Conservation (phyloP, 2,888 invertebrate species). For the Eupithecia tripunctaria region DNA sequence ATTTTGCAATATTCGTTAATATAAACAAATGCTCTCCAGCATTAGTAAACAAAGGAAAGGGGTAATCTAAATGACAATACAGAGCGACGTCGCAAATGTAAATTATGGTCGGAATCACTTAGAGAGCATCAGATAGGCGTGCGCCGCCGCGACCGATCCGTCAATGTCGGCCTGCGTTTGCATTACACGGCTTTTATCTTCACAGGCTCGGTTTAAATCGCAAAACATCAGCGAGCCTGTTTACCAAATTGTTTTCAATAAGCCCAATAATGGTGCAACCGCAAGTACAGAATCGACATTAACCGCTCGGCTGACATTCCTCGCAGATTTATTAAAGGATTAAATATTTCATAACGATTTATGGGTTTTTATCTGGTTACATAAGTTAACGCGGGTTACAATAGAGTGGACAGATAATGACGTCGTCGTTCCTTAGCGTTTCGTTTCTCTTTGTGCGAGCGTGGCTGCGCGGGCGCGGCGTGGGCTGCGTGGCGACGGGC, state of each 20-base stretch:
- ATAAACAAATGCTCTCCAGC: conserved; percentile 21
- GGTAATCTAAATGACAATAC: conserved; percentile 76
- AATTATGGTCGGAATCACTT: conserved; percentile 81
- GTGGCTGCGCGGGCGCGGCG: conserved; percentile 47
- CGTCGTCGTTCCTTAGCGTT: conserved; percentile 61
- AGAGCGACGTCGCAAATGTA: conserved; percentile 78
- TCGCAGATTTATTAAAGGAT: conserved; percentile 68
- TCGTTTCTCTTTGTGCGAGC: conserved; percentile 53
- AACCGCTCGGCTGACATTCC: conserved; percentile 67
- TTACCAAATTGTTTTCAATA: conserved; percentile 83
- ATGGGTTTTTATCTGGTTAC: conserved; percentile 74
- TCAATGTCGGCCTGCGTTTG: conserved; percentile 82
- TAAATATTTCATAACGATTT: conserved; percentile 74
- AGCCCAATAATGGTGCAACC: conserved; percentile 76
- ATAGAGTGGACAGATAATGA: conserved; percentile 71
- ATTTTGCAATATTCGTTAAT: conserved; percentile 31
- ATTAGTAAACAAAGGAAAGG: conserved; percentile 68
- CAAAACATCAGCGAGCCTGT: conserved; percentile 78
- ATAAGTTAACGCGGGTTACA: conserved; percentile 68
- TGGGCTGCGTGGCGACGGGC: conserved; percentile 43
- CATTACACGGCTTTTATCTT: conserved; percentile 83
- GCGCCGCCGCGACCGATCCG: conserved; percentile 80
- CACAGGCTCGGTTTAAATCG: conserved; percentile 76
- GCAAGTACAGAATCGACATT: conserved; percentile 60
- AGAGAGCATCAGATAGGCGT: conserved; percentile 82